Base-by-base conservation (phyloP, 2,888 invertebrate genomes). In the Ditula angustiorana region DNA sequence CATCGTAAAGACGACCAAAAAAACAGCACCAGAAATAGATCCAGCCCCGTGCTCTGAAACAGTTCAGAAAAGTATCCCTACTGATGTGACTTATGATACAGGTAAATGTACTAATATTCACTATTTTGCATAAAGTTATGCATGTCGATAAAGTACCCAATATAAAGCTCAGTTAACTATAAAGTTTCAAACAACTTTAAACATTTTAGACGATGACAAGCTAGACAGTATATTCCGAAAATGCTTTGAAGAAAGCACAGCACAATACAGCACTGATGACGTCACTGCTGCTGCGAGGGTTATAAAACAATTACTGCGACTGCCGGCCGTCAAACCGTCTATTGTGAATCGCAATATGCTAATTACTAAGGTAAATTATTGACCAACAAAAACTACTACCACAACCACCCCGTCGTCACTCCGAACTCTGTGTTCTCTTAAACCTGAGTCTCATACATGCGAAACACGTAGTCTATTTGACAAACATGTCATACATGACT, bases 351-450 rank as follows among this genome's bases (percentile, higher is more conserved):
- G 76, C 35, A 75, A 83, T 61, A 66, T 88, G 23, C 71, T 87
- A 46, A 73, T 89, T 23, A 87, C 88, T 11, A 88, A 83, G 81
- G 89, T 88, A 75, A 64, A 19, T 19, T 41, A 19, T 19, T 19
- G 3, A 2, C 11, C 33, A n/a, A n/a, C n/a, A n/a, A n/a, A n/a
- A n/a, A n/a, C n/a, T n/a, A n/a, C n/a, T n/a, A n/a, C n/a, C n/a
- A n/a, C n/a, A n/a, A n/a, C n/a, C n/a, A n/a, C n/a, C n/a, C n/a
- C n/a, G n/a, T n/a, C n/a, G n/a, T n/a, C n/a, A n/a, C n/a, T n/a
- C n/a, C n/a, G 26, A 26, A 26, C 26, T 37, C 2, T 28, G 19
- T 49, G 11, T 13, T n/a, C n/a, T n/a, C n/a, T n/a, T n/a, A n/a
- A n/a, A n/a, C n/a, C n/a, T n/a, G n/a, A n/a, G n/a, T n/a, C n/a